Evolutionary conservation across 2,113 vertebrate genomes (phyloP).

Genomic region (Nesoenas mayeri): DNA sequence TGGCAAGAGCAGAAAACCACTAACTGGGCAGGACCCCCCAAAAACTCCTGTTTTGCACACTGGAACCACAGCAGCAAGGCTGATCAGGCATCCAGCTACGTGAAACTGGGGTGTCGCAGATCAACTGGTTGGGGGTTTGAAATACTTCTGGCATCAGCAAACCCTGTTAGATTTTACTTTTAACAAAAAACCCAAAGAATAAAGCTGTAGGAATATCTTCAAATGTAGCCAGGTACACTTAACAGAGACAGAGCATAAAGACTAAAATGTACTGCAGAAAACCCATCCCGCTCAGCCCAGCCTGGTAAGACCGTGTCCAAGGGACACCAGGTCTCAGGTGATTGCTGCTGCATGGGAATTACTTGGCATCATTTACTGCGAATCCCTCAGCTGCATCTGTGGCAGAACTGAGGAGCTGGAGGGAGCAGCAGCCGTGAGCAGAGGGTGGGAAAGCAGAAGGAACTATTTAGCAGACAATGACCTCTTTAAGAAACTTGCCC

Average conservation of each 20-base stretch:
- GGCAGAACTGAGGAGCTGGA: not conserved
- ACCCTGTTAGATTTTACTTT: not conserved
- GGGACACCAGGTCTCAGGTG: not conserved
- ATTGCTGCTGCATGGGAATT: not conserved
- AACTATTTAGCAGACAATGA: conserved; percentile 38
- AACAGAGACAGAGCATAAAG: not conserved
- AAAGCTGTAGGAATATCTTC: not conserved
- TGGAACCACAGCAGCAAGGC: not conserved
- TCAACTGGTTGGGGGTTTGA: not conserved
- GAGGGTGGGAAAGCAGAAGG: conserved; percentile 8
- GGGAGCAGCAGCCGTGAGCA: not conserved
- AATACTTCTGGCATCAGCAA: not conserved
- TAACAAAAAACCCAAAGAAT: not conserved
- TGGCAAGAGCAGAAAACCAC: not conserved
- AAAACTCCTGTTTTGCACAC: not conserved
- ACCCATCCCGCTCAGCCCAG: not conserved
- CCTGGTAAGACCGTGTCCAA: rapidly evolving
- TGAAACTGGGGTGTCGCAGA: not conserved
- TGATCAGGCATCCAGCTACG: not conserved
- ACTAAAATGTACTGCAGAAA: rapidly evolving
- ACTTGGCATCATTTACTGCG: not conserved
- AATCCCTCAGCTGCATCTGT: not conserved
- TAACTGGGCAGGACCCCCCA: not conserved
- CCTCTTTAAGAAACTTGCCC: conserved; percentile 8
- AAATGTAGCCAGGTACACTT: not conserved